A percentile compares a stretch with the other conserved stretches of the same genome.
These are phyloP conservation scores for Gisinianus flammeolus DNA, from an alignment of 2,888 invertebrate species.

Conservation along the genomic window DNA sequence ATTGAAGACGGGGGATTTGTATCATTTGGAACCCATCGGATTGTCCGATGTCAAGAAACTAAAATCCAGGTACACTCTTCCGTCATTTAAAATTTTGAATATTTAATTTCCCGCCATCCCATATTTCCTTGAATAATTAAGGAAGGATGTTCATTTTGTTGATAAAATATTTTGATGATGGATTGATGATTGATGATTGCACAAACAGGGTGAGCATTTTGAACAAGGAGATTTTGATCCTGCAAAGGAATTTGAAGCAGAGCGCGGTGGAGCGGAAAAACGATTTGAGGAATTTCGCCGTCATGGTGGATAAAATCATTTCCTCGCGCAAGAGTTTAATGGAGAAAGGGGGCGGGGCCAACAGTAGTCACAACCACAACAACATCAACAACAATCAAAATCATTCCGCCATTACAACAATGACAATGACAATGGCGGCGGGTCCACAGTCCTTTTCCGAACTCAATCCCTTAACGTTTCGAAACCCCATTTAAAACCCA, in stretches of 20 bases:
- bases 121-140: not conserved
- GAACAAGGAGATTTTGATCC: conserved; percentile 71
- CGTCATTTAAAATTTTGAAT: not conserved
- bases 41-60: conserved; percentile 43
- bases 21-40: conserved; percentile 32
- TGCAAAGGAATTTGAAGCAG: conserved; percentile 70
- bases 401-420: no score
- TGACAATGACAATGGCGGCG: no score
- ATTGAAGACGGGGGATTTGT: conserved; percentile 53
- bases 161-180: no score
- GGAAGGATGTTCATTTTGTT: no score
- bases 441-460: no score
- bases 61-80: conserved; percentile 30
- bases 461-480: no score
- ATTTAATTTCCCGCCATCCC: not conserved
- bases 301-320: conserved; percentile 68
- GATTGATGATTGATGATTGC: no score
- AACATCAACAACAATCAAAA: no score
- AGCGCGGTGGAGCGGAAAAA: conserved; percentile 70
- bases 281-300: conserved; percentile 67
- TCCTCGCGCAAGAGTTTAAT: no score
- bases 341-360: no score
- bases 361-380: no score
- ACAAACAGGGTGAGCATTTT: conserved; percentile 69
- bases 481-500: no score